phyloP scores from a whole-genome alignment of 1,140 invertebrate genomes.

The Brachionus plicatilis region DNA sequence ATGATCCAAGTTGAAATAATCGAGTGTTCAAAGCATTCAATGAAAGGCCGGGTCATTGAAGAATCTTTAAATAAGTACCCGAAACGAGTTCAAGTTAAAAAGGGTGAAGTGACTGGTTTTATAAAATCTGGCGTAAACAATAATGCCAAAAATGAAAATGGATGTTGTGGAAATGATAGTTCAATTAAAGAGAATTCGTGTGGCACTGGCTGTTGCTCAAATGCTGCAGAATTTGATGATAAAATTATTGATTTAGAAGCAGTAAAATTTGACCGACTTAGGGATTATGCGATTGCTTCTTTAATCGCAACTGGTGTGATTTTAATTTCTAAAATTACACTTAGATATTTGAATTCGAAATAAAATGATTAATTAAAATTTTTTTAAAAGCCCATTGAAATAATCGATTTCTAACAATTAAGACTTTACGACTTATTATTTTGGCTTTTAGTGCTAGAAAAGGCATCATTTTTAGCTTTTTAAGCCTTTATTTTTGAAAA shows the following conservation, averaged over 20 bases:
- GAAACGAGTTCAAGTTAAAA: not conserved
- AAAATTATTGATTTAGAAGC: not conserved
- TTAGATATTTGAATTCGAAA: constrained; percentile 11
- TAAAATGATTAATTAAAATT: not conserved
- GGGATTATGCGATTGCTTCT: constrained; percentile 19
- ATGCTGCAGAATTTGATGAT: not conserved
- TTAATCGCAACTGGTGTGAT: constrained; percentile 12
- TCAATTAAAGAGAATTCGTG: not conserved
- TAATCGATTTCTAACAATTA: too few relatives aligned
- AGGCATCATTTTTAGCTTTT: too few relatives aligned
- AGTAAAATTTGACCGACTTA: not conserved
- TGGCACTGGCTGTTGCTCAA: not conserved
- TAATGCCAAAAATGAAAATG: not conserved
- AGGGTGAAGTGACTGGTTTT: not conserved
- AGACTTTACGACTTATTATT: too few relatives aligned
- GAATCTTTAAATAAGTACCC: constrained; percentile 3
- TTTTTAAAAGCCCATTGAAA: too few relatives aligned
- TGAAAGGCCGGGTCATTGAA: constrained; percentile 61
- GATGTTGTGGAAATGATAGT: not conserved
- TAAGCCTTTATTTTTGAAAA: too few relatives aligned
- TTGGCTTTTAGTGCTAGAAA: too few relatives aligned
- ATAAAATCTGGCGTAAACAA: not conserved
- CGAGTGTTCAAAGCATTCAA: constrained; percentile 74
- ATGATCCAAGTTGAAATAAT: constrained; percentile 72
- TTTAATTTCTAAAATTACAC: constrained; percentile 24